Base-by-base conservation (phyloP, 2,113 vertebrate genomes). In the Saccopteryx bilineata region DNA sequence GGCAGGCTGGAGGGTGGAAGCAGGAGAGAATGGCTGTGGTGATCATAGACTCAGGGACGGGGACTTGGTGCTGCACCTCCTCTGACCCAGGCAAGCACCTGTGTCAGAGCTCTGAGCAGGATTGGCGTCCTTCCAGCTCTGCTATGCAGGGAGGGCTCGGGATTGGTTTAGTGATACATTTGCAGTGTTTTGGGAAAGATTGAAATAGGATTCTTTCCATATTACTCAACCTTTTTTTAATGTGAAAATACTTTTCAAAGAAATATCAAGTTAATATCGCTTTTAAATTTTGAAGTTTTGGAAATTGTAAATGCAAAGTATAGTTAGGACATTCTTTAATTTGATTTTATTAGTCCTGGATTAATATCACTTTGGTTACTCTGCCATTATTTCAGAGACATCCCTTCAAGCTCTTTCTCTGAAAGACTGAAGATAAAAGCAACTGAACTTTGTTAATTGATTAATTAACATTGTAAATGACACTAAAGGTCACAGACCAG, bases 381-480 rank as follows among this genome's bases (percentile, higher is more conserved):
- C 31, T 93, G 46, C 52, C 26, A 54, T 89, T 88, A 46, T 94
- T 97, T 94, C 68, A 93, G 76, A 87, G 78, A 48, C 6, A 0
- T 88, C 15, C 39, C 60, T 95, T 75, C 0, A 39, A 84, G 63
- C 50, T 91, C 0, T 85, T 93, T 26, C 65, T 96, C 7, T 71
- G 79, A 91, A 91, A 75, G 69, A 89, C 2, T 93, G 48, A 82
- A 58, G 54, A 50, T 94, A 50, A 91, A 97, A 96, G 63, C 63
- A 93, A 56, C 46, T 83, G 79, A 88, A 90, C 68, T 91, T 96
- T 76, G 52, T 90, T 93, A 91, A 86, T 71, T 92, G 60, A 68
- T 63, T 88, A 26, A 78, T 91, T 95, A 96, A 89, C 79, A 95
- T 94, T 94, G 95, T 91, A 80, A 96, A 92, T 65, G 69, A 86